Base-by-base conservation (phyloP, 2,797 vertebrate genomes). In the Centroberyx gerrardi region DNA sequence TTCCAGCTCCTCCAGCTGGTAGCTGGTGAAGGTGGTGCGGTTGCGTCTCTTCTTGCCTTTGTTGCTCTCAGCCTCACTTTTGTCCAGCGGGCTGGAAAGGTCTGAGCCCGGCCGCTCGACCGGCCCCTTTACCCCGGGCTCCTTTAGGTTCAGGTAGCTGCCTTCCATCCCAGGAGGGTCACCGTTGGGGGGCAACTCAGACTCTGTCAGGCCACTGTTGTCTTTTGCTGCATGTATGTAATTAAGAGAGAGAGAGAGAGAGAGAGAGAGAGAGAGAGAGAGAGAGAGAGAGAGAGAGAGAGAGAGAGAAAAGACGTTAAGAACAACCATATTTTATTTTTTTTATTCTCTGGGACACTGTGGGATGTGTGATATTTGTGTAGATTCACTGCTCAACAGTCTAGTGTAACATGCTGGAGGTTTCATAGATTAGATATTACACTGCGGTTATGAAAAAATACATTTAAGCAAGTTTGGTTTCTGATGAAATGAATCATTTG, bases 1-100 rank as follows among this genome's bases (percentile, higher is more conserved):
- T 91, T 99, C 97, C 90, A 99, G 94, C 90, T 99, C 97, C 79
- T 98, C 97, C 85, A 99, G 93, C 93, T 99, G 97, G 93, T 98
- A 98, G 80, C 97, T 98, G 18, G 97, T 99, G 92, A 99, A 99
- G 10, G 97, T 99, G 73, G 97, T 98, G 44, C 97, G 95, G 90
- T 99, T 98, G 76, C 97, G 94, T 40, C 97, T 85, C 90, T 98
- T 99, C 88, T 99, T 99, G 88, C 98, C 98, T 88, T 99, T 98
- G 95, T 97, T 99, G 92, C 96, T 98, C 91, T 99, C 97, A 0
- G 94, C 96, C 80, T 98, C 97, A 0, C 93, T 92, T 92, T 98
- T 99, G 87, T 99, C 97, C 93, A 98, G 91, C 0, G 96, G 96
- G 76, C 95, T 96, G 85, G 96, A 93, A 17, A 98, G 94, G 58